These are phyloP conservation scores for Pocota personata DNA, from an alignment of 2,888 invertebrate species.

Conservation along the genomic window DNA sequence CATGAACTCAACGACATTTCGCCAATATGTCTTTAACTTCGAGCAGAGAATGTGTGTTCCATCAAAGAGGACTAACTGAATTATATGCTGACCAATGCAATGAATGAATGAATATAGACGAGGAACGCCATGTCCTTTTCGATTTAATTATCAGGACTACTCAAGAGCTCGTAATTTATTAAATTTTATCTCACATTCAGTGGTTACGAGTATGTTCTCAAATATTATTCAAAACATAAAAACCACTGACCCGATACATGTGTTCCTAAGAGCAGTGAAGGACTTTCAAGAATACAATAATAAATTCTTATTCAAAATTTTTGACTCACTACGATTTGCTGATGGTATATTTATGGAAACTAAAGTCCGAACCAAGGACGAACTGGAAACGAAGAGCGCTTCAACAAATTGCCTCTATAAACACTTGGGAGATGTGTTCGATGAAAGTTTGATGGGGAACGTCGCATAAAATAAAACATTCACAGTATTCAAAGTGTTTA, in stretches of 20 bases:
- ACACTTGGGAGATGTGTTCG: background rate
- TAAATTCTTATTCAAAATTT: slow-evolving; percentile 5
- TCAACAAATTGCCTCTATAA: background rate
- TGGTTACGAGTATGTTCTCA: background rate
- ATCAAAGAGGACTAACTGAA: too few species aligned
- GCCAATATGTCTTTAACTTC: background rate
- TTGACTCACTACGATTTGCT: background rate
- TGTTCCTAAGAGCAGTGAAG: background rate
- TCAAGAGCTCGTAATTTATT: background rate
- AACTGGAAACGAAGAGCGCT: background rate
- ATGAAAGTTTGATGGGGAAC: background rate
- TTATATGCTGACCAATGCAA: too few species aligned
- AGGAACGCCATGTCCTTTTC: background rate
- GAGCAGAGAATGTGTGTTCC: background rate
- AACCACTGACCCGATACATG: background rate
- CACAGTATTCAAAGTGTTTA: background rate
- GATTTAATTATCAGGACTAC: background rate
- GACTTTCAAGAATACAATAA: background rate
- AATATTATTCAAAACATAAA: background rate
- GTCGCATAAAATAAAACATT: background rate
- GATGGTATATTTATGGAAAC: background rate
- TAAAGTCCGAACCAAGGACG: background rate
- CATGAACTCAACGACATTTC: too few species aligned
- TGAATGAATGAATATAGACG: background rate
- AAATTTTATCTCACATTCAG: background rate